Evolutionary conservation across 2,888 invertebrate species (phyloP), one percentile per base, ranked within the genome.

Genomic region (Microctonus hyperodae): DNA sequence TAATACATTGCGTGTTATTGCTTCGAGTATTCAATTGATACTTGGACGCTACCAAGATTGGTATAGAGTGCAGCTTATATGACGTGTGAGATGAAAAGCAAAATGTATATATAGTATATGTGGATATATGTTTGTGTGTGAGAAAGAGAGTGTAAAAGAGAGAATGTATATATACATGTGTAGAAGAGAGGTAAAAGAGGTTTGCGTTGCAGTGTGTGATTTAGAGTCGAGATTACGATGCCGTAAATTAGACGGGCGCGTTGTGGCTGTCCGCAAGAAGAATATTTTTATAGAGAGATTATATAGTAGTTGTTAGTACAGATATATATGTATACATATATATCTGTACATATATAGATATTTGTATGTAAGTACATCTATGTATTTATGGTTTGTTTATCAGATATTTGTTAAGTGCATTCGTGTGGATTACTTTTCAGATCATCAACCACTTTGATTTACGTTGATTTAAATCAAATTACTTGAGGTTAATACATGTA

Each of bases 161-260:
- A 1, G 33, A 1, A 20, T 16, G 33, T n/a, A n/a, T n/a, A n/a
- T n/a, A n/a, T n/a, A n/a, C n/a, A n/a, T n/a, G n/a, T n/a, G n/a
- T 2, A 50, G 22, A 4, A 22, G 20, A 16, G 7, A 33, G 1
- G n/a, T 11, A 33, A 16, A 20, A 16, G 55, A n/a, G n/a, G 7
- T 44, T 44, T 5, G 20, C 44, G 20, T 20, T 44, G 44, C 44
- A 16, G 31, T 55, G 16, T 31, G 33, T 55, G 55, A 55, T 55
- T 55, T 55, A 33, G 31, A n/a, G 55, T 33, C 31, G 33, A 55
- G 55, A 55, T 55, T 55, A 33, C 33, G 31, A n/a, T 55, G 33
- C 20, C 31, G 55, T 33, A 55, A 55, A 33, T 55, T 33, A 55
- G 55, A 55, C 55, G 55, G 44, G 44, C 31, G 53, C 25, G 53